Base-by-base conservation (phyloP, 2,113 vertebrate genomes). In the Romanogobio albipinnatus region DNA sequence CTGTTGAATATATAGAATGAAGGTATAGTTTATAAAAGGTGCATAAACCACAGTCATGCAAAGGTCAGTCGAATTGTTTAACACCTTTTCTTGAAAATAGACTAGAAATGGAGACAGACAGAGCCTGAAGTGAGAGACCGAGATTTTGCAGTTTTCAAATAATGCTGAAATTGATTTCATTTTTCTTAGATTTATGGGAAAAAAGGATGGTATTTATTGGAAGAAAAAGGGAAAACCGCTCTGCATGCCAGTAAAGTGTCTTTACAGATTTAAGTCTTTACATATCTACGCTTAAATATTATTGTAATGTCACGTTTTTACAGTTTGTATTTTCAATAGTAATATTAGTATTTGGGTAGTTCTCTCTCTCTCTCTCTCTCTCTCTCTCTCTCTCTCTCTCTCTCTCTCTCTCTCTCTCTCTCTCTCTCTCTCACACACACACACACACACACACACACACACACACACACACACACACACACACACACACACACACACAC, bases 21-120 rank as follows among this genome's bases (percentile, higher is more conserved):
- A 62, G 85, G 36, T 36, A 66, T 80, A 76, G 77, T 85, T 85
- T 82, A 87, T 85, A 82, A 62, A 43, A 87, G 79, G 59, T 82
- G 53, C 85, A 64, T 66, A 76, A 71, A 80, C 59, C 56, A 19
- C 62, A 86, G 78, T 86, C 73, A 82, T 56, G 59, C 62, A 86
- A 83, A 85, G 84, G 84, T 88, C 87, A 88, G 9, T n/a, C 43
- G 43, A 73, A 76, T 80, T 59, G 47, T 82, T 58, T 39, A 75
- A 17, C 53, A 83, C 85, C 19, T 82, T 76, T 81, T 45, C 49
- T 77, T 15, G 5, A 68, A 83, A 83, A 33, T 64, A 73, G 76
- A 80, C 71, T 80, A 64, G 56, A 51, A 81, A 68, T 84, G 81
- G 71, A 39, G 81, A 43, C 26, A 22, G 61, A 81, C 56, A 47